Evolutionary conservation across 1,140 invertebrate species (phyloP).

Genomic region (Caenorhabditis tropicalis): DNA sequence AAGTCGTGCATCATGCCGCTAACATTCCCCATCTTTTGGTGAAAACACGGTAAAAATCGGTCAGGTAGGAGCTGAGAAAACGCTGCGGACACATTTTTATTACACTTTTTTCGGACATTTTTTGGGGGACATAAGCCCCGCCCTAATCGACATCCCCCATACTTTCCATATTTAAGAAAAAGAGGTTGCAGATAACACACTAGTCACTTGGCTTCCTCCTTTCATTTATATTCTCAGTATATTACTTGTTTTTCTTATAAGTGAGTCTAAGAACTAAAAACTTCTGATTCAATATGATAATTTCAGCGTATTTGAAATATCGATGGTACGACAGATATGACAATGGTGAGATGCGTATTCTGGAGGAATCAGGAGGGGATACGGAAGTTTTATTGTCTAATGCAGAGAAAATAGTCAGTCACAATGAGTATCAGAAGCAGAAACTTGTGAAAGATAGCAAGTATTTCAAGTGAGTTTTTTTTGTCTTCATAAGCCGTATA

Average conservation of each 20-base stretch:
- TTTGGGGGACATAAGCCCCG: no score
- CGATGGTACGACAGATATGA: neutral
- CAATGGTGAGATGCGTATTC: neutral
- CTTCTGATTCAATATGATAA: neutral
- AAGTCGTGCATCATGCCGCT: no score
- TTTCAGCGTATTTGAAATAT: neutral
- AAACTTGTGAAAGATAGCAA: neutral
- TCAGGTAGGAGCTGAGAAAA: no score
- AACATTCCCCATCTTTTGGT: no score
- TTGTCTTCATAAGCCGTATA: neutral
- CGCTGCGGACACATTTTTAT: no score
- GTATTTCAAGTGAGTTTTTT: neutral
- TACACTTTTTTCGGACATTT: no score
- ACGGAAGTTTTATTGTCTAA: neutral
- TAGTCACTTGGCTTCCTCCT: neutral
- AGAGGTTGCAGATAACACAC: no score
- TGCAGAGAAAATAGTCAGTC: neutral
- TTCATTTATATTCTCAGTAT: neutral
- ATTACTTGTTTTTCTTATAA: neutral
- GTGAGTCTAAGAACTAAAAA: neutral
- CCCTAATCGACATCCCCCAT: no score
- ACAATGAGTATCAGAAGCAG: neutral
- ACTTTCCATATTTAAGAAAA: no score
- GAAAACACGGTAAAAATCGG: no score
- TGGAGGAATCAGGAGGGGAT: neutral